Percentiles rank a stretch among this genome's conserved stretches.
Evolutionary conservation across 1,140 invertebrate genomes (phyloP).

Genomic region (Bilobella aurantiaca): DNA sequence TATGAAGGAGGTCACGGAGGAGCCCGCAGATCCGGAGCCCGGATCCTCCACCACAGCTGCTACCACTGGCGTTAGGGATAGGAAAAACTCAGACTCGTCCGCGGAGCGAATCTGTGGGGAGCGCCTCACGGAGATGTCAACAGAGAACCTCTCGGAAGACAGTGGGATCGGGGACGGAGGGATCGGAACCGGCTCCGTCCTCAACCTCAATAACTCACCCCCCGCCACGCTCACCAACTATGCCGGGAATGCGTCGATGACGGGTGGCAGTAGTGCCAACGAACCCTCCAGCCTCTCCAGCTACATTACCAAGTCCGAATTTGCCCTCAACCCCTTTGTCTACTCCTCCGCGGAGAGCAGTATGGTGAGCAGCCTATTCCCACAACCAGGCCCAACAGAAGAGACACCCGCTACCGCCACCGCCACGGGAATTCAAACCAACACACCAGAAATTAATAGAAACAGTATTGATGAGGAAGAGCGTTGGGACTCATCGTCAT

Average conservation of each 20-base stretch:
- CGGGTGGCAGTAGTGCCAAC: too few species aligned
- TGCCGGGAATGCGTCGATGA: too few species aligned
- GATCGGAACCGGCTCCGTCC: slow-evolving; percentile 11
- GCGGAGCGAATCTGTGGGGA: neutral
- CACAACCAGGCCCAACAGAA: too few species aligned
- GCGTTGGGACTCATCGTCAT: too few species aligned
- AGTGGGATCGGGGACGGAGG: slow-evolving; percentile 23
- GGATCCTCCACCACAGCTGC: neutral
- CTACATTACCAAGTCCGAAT: slow-evolving; percentile 29
- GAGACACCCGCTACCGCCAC: too few species aligned
- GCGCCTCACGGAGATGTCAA: slow-evolving; percentile 19
- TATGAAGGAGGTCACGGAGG: slow-evolving; percentile 8
- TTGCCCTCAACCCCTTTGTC: slow-evolving; percentile 33
- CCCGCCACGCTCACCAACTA: too few species aligned
- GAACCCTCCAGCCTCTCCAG: too few species aligned
- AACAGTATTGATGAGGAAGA: too few species aligned
- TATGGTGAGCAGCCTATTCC: slow-evolving; percentile 14
- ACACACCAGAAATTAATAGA: too few species aligned
- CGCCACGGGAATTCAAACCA: too few species aligned
- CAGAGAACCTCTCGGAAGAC: slow-evolving; percentile 32
- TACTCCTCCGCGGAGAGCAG: slow-evolving; percentile 23
- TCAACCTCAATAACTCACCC: too few species aligned
- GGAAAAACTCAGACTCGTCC: neutral
- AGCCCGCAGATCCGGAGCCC: neutral
- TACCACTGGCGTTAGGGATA: neutral